A percentile compares a stretch with the other conserved stretches of the same genome.
These are phyloP conservation scores for Imbricaverruca yamaguchii DNA, from an alignment of 2,888 invertebrate species.

Conservation along the genomic window DNA sequence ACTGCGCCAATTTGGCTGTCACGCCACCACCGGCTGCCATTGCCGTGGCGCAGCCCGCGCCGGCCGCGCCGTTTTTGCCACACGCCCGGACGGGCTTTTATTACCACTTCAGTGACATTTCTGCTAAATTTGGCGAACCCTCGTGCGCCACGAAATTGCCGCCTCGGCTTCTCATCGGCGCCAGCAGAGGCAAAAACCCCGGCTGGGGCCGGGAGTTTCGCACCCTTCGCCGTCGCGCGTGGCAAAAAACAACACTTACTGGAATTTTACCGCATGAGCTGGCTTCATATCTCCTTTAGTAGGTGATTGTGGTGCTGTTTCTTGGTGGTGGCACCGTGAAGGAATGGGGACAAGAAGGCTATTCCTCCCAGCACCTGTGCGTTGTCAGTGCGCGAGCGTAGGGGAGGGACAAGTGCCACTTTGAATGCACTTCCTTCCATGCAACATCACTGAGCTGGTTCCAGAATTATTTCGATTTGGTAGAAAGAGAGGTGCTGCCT, in stretches of 20 bases:
- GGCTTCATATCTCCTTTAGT: no score
- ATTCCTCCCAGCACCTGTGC: no score
- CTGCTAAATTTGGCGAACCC: slow-evolving; percentile 19
- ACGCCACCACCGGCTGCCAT: not conserved
- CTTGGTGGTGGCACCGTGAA: no score
- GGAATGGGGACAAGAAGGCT: no score
- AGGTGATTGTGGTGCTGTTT: no score
- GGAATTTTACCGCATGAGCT: no score
- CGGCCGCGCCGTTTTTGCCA: slow-evolving; percentile 4
- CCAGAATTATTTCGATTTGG: no score
- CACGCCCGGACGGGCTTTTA: not conserved
- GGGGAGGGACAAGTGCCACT: no score
- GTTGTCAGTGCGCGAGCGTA: no score
- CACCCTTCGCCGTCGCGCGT: not conserved
- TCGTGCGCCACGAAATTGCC: not conserved
- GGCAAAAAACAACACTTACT: not conserved
- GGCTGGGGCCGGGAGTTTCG: not conserved
- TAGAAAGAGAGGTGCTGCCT: no score
- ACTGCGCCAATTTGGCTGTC: not conserved
- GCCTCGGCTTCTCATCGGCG: not conserved
- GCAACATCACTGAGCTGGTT: no score
- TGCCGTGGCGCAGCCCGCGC: not conserved
- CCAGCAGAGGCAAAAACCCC: not conserved
- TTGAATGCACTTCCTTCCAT: no score
- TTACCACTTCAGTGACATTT: slow-evolving; percentile 15